Evolutionary conservation across 2,113 vertebrate species (phyloP).

Genomic region (Thymallus thymallus): DNA sequence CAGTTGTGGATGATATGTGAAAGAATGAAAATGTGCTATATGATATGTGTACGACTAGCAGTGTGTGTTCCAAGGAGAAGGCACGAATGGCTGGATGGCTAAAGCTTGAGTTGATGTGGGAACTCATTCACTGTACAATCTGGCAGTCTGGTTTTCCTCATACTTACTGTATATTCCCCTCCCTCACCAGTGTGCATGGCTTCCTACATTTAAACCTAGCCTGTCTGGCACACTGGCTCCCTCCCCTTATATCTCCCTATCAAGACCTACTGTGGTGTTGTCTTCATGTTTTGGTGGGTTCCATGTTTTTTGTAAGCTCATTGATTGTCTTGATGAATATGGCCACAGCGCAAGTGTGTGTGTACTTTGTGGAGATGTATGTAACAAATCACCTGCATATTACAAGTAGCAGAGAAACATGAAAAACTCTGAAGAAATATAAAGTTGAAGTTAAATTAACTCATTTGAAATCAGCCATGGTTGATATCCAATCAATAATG

Average conservation of each 20-base stretch:
- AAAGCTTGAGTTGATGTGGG: conserved; percentile 62
- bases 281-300: background rate
- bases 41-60: conserved; percentile 11
- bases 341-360: background rate
- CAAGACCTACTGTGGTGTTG: background rate
- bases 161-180: background rate
- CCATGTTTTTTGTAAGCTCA: background rate
- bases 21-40: conserved; percentile 2
- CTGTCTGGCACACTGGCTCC: conserved; percentile 13
- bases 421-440: background rate
- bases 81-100: conserved; percentile 79
- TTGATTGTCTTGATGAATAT: conserved; percentile 3
- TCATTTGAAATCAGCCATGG: background rate
- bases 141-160: conserved; percentile 45
- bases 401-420: conserved; percentile 4
- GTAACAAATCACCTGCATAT: conserved; percentile 3
- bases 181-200: background rate
- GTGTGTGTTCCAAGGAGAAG: conserved; percentile 62
- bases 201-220: background rate
- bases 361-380: background rate
- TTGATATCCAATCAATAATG: no score
- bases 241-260: background rate
- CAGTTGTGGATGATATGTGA: background rate
- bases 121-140: conserved; percentile 36
- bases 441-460: background rate